These are phyloP conservation scores for Stigmatopora argus DNA, from an alignment of 2,113 vertebrate species.

Conservation along the genomic window DNA sequence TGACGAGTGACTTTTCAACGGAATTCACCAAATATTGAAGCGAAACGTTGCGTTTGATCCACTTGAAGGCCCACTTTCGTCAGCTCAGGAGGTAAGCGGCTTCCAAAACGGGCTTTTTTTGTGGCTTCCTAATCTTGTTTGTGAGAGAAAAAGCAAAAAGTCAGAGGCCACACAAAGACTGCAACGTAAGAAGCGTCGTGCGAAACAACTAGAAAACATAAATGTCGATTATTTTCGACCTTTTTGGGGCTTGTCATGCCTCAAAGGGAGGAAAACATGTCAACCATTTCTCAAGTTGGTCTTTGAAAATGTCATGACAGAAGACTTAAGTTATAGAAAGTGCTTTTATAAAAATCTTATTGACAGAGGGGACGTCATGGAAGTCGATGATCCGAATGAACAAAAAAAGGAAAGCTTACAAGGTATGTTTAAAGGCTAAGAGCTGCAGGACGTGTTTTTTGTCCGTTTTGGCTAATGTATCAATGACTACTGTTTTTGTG, in stretches of 20 bases:
- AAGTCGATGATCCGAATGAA: conserved; percentile 28
- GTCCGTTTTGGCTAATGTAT: background rate
- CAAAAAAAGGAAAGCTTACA: conserved; percentile 37
- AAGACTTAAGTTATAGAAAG: no score
- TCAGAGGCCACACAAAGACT: background rate
- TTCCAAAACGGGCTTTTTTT: conserved; percentile 28
- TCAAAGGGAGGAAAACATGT: no score
- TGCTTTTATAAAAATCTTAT: background rate
- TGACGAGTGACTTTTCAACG: conserved; percentile 15
- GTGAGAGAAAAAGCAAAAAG: conserved; percentile 4
- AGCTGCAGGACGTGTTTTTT: background rate
- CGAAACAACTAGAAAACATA: background rate
- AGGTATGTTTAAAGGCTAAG: conserved; percentile 33
- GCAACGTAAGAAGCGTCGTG: background rate
- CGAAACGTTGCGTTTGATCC: conserved; percentile 15
- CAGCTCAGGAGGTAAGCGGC: conserved; percentile 37
- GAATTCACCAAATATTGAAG: conserved; percentile 23
- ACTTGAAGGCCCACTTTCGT: conserved; percentile 28
- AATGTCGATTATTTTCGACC: background rate
- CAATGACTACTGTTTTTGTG: background rate
- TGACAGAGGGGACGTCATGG: conserved; percentile 39
- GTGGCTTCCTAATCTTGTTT: conserved; percentile 38
- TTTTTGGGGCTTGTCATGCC: no score
- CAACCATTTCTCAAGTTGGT: no score
- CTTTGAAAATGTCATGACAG: no score